Base-by-base conservation (phyloP, 2,888 invertebrate genomes). In the Pyrrhosoma nymphula region DNA sequence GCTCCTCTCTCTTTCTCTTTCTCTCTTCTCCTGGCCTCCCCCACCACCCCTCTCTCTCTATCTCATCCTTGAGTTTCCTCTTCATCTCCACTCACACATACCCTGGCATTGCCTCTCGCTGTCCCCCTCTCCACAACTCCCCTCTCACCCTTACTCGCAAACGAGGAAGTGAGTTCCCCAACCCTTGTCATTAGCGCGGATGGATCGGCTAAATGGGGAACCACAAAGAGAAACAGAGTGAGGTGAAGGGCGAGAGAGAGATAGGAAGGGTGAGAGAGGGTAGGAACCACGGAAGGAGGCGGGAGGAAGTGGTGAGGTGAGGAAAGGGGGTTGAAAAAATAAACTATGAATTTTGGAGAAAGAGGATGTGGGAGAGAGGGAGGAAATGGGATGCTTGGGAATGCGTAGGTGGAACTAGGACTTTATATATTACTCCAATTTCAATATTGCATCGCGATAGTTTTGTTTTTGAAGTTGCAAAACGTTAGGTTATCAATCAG, bases 171-270 rank as follows among this genome's bases (percentile, higher is more conserved):
- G 82, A 82, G 82, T 35, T 30, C 35, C n/a, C n/a, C 30, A 35
- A 69, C 93, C 69, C 93, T 47, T 69, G 93, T 75, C 93, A 93
- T 93, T 93, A 93, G 93, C 93, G 93, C 39, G 93, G 93, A 93
- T 93, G 93, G 93, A 93, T 93, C 93, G 39, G 69, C 93, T 69
- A 93, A 63, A 93, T 69, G 93, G 93, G 75, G 75, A 75, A 47
- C 93, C 93, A 55, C 69, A 69, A 93, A 93, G 69, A 93, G 93
- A 69, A 75, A 93, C 35, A 93, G n/a, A 89, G 88, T 20, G 88
- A 47, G 63, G n/a, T 14, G 35, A 14, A 26, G 90, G 55, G n/a
- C 23, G n/a, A 63, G 91, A 91, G 91, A 35, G 63, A 63, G 60
- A 91, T 39, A 35, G 60, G 30, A 20, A 60, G 30, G 16, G 90